Evolutionary conservation across 2,797 vertebrate species (phyloP).

Genomic region (Labroides dimidiatus): DNA sequence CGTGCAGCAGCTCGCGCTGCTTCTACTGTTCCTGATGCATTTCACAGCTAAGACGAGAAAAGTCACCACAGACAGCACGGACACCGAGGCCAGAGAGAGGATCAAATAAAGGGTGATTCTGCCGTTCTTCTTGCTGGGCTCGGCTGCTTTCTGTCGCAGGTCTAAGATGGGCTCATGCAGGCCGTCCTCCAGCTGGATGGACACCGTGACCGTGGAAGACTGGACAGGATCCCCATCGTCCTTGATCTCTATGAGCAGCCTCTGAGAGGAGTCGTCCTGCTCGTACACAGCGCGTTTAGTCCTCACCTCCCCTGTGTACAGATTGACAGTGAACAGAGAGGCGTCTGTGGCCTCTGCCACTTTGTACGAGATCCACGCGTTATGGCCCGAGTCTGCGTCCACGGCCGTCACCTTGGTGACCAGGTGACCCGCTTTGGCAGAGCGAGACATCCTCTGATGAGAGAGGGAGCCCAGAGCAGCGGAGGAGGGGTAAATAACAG

Average conservation of each 20-base stretch:
- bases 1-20: constrained; percentile 71
- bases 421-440: constrained; percentile 75
- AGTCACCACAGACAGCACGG: constrained; percentile 75
- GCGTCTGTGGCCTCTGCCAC: constrained; percentile 80
- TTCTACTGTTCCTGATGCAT: constrained; percentile 72
- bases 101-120: constrained; percentile 79
- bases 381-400: constrained; percentile 89
- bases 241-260: constrained; percentile 77
- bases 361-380: constrained; percentile 88
- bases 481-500: constrained; percentile 80
- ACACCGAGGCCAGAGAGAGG: constrained; percentile 76
- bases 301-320: constrained; percentile 87
- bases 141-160: constrained; percentile 56
- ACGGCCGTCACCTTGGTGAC: constrained; percentile 85
- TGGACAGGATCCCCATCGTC: constrained; percentile 79
- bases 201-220: constrained; percentile 74
- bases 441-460: constrained; percentile 72
- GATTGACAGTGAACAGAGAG: constrained; percentile 83
- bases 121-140: constrained; percentile 64
- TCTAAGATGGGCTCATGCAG: constrained; percentile 73
- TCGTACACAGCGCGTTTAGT: constrained; percentile 78
- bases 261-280: constrained; percentile 81
- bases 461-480: constrained; percentile 68
- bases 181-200: constrained; percentile 74
- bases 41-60: constrained; percentile 77